A percentile compares a stretch with the other conserved stretches of the same genome.
These are phyloP conservation scores for Coccyzus lansbergi DNA, from an alignment of 2,797 vertebrate genomes.

Conservation along the genomic window DNA sequence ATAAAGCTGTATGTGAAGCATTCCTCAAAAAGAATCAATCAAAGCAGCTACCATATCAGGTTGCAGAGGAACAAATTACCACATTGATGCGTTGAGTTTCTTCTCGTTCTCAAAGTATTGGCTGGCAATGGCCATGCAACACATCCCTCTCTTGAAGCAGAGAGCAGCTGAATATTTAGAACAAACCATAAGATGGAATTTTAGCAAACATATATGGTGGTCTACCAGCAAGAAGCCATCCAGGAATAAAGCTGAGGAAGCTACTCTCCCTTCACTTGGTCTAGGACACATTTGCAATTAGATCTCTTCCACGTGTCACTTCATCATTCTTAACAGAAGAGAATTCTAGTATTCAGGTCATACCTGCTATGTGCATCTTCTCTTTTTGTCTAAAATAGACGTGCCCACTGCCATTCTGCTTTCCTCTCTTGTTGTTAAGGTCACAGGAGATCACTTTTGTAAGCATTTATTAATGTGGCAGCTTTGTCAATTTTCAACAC, in stretches of 20 bases:
- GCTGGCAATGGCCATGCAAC: neutral
- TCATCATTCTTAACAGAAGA: neutral
- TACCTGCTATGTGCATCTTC: rapidly evolving
- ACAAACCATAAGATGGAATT: neutral
- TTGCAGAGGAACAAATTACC: constrained; percentile 22
- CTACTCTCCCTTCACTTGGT: neutral
- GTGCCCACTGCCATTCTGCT: neutral
- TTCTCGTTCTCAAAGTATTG: neutral
- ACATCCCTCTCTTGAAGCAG: neutral
- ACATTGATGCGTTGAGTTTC: neutral
- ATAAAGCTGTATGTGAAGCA: neutral
- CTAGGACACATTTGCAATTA: neutral
- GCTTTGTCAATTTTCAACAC: neutral
- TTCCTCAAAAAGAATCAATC: neutral
- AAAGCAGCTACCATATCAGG: neutral
- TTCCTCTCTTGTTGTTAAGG: neutral
- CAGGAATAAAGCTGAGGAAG: neutral
- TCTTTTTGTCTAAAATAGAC: neutral
- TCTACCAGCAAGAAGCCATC: neutral
- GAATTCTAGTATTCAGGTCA: neutral
- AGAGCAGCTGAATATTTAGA: neutral
- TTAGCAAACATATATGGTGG: neutral
- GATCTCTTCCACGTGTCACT: neutral
- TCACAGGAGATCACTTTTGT: neutral
- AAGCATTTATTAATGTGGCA: neutral